These are phyloP conservation scores for Drosophila guanche DNA, from an alignment of 1,140 invertebrate genomes.

Conservation along the genomic window DNA sequence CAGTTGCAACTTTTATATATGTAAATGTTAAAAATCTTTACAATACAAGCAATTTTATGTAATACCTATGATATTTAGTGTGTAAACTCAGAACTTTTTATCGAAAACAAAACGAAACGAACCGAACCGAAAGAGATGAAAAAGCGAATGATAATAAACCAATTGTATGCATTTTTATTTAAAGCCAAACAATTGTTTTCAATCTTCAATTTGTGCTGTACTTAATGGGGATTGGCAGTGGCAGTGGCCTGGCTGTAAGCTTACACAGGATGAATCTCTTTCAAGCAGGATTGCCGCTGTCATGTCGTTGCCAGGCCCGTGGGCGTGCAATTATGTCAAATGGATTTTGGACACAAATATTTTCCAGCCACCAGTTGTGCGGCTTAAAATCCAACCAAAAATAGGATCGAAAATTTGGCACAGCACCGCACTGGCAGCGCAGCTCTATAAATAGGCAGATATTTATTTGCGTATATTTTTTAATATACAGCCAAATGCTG, in stretches of 20 bases:
- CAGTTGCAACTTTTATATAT: conserved; percentile 56
- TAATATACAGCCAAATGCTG: too few species aligned
- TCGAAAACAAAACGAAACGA: conserved; percentile 25
- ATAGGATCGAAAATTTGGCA: neutral
- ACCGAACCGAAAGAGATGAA: conserved; percentile 25
- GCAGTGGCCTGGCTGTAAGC: neutral
- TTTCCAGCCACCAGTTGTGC: conserved; percentile 13
- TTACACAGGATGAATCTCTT: neutral
- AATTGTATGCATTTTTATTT: conserved; percentile 71
- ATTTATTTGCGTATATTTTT: too few species aligned
- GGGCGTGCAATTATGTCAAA: conserved; percentile 46
- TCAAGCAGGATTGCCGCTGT: neutral
- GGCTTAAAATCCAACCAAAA: conserved; percentile 23
- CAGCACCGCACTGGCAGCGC: neutral
- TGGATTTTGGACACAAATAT: conserved; percentile 23
- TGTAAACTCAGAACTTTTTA: conserved; percentile 56
- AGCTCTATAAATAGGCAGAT: conserved; percentile 13
- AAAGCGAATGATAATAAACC: conserved; percentile 57
- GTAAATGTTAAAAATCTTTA: conserved; percentile 42
- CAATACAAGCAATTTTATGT: conserved; percentile 60
- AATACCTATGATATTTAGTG: conserved; percentile 58
- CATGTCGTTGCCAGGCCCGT: neutral
- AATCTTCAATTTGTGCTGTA: conserved; percentile 1
- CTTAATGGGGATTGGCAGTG: neutral
- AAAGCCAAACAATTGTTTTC: conserved; percentile 11